Evolutionary conservation across 2,888 invertebrate genomes (phyloP), one percentile per base, ranked within the genome.

Genomic region (Amiota minor): DNA sequence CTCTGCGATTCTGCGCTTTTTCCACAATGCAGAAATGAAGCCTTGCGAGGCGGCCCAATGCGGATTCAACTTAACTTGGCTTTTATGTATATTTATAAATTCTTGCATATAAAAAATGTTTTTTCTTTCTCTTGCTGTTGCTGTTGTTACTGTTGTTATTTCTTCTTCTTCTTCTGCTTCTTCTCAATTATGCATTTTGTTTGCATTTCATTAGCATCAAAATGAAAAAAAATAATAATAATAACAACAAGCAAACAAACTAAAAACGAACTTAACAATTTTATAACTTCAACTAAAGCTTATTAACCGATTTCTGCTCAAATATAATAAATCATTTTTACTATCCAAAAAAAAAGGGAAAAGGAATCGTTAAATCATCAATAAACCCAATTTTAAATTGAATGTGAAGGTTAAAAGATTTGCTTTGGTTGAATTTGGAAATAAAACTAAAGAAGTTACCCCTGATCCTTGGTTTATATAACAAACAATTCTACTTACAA

Each of bases 151-250:
- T n/a, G n/a, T n/a, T n/a, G n/a, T n/a, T n/a, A n/a, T n/a, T n/a
- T n/a, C n/a, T n/a, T n/a, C n/a, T n/a, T 47, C 18, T 46, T 45
- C 16, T 23, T 35, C 62, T 23, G 23, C 11, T 9, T 10, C 18
- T 20, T 12, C 18, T 16, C 9, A 59, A 59, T 20, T 16, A 9
- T 10, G 74, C 72, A 84, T 83, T 83, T 79, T 71, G 78, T 76
- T 71, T 74, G 71, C 77, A 72, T 65, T 65, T 65, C 46, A 65
- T 65, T 65, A 65, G 65, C 65, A 47, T 65, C 16, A 16, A 59
- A n/a, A 59, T 20, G 16, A n/a, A 56, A 56, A 56, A 56, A 56
- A 55, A 56, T 56, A n/a, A n/a, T 56, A n/a, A 61, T n/a, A 6
- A 62, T 45, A 35, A 2, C 20, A 61, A 61, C 53, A 53, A 53